These are phyloP conservation scores for Antechinus stuartii DNA, from an alignment of 2,113 vertebrate genomes.

Conservation along the genomic window DNA sequence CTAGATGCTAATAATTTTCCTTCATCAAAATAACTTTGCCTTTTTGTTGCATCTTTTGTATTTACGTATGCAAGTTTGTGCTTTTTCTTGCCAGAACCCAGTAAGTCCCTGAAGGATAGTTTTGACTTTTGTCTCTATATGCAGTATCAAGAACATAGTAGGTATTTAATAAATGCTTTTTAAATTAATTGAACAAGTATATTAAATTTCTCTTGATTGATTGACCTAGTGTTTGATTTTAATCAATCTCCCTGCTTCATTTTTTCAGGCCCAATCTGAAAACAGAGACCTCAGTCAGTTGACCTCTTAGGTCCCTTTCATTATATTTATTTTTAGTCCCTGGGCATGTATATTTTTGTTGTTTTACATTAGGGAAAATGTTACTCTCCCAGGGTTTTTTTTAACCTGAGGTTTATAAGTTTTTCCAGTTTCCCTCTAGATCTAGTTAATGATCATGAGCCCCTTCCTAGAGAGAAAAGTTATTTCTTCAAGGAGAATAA, in stretches of 20 bases:
- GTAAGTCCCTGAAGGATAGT: neutral
- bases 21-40: neutral
- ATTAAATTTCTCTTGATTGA: neutral
- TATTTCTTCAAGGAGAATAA: neutral
- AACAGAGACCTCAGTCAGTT: neutral
- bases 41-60: neutral
- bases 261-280: neutral
- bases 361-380: neutral
- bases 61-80: neutral
- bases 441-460: neutral
- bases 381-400: neutral
- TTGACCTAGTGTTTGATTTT: neutral
- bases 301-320: neutral
- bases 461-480: neutral
- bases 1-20: neutral
- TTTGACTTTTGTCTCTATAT: neutral
- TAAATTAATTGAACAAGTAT: neutral
- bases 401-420: neutral
- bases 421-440: neutral
- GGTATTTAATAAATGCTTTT: neutral
- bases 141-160: neutral
- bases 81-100: neutral
- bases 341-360: neutral
- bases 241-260: neutral
- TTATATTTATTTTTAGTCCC: neutral